phyloP scores from a whole-genome alignment of 2,113 vertebrate genomes.

The Dendropsophus ebraccatus region DNA sequence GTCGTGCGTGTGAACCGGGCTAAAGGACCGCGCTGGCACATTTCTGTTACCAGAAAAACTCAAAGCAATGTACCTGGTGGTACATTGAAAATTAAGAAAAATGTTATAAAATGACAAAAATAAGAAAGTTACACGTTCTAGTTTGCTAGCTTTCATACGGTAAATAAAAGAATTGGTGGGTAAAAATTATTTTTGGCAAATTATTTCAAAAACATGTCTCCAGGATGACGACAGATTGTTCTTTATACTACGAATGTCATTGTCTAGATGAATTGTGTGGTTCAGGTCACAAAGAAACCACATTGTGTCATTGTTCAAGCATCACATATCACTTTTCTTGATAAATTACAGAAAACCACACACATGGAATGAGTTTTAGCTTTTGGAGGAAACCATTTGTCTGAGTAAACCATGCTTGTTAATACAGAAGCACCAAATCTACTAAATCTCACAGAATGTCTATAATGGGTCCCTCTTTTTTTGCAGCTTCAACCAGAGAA shows the following conservation, averaged over 20 bases:
- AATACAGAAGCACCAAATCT: not conserved
- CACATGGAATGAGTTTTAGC: constrained; percentile 46
- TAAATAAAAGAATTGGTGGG: no score
- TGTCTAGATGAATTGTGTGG: constrained; percentile 31
- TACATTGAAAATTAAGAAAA: no score
- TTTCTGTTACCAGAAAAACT: no score
- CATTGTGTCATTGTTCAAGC: constrained; percentile 34
- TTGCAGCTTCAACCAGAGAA: not conserved
- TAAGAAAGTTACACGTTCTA: no score
- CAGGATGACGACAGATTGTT: not conserved
- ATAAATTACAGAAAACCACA: constrained; percentile 48
- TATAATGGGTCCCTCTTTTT: not conserved
- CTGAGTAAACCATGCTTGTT: constrained; percentile 3
- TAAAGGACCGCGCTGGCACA: no score
- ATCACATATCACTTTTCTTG: constrained; percentile 50
- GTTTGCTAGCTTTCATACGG: no score
- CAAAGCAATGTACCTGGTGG: no score
- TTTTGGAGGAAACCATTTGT: constrained; percentile 15
- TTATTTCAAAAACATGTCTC: constrained; percentile 20
- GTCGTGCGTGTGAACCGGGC: no score
- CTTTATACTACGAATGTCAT: constrained; percentile 1
- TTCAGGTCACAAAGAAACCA: constrained; percentile 14
- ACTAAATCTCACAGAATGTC: not conserved
- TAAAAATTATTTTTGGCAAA: not conserved
- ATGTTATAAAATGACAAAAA: no score